Evolutionary conservation across 2,797 vertebrate species (phyloP), one percentile per base, ranked within the genome.

Genomic region (Gallinago nigripennis): DNA sequence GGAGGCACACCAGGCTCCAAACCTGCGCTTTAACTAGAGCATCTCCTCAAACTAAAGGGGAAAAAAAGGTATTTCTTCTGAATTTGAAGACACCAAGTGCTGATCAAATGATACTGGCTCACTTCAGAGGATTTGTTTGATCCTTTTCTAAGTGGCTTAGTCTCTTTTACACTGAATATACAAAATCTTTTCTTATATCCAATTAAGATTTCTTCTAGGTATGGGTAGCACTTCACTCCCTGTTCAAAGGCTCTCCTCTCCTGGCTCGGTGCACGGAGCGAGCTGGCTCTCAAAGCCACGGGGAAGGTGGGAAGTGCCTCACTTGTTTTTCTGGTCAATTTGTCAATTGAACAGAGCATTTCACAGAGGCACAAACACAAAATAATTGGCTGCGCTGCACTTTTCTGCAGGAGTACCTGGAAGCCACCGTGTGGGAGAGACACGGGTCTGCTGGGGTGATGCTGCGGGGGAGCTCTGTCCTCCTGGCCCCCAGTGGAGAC

Each of bases 111-210:
- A 58, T 57, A 61, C 39, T 5, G 5, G 57, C 65, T 57, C 45
- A 27, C 87, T 88, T 71, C 87, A 81, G 84, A 91, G 82, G 60
- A 68, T 83, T 73, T 71, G 57, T 94, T 75, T 92, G 87, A 92
- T 94, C 91, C 82, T 83, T 83, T 88, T 43, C 54, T 91, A 75
- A 94, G 85, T 90, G 90, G 53, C 65, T 94, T 43, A 71, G 76
- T 77, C 79, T 95, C 76, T 77, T 94, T 77, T 81, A 92, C 80
- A 58, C 53, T 61, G 79, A 94, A 91, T 81, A 57, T 41, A 76
- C 72, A 88, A 83, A 92, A 92, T 69, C 60, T 94, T 92, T 83
- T 57, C 92, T 89, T 87, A 78, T 39, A 75, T 50, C 90, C 76
- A 92, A 80, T 90, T 86, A 96, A 54, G 72, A 18, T 83, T 92